phyloP scores from a whole-genome alignment of 2,113 vertebrate species.

The Cygnus buccinator region DNA sequence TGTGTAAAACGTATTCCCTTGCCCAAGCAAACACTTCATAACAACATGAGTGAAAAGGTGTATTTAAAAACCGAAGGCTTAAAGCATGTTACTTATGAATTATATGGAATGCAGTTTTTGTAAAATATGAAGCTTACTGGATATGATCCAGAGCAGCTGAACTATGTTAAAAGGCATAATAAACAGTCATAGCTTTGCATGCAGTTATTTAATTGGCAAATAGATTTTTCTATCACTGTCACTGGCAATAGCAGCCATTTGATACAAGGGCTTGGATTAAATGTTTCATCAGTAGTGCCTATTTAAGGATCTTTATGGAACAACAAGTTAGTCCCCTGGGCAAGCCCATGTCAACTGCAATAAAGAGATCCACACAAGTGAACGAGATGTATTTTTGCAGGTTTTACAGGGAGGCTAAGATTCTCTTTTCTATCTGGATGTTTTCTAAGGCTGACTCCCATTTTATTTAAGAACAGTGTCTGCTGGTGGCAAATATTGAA shows the following conservation, averaged over 20 bases:
- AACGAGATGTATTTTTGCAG: slow-evolving; percentile 62
- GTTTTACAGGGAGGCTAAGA: slow-evolving; percentile 41
- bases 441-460: slow-evolving; percentile 40
- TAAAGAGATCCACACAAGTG: slow-evolving; percentile 72
- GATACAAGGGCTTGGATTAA: slow-evolving; percentile 73
- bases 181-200: slow-evolving; percentile 61
- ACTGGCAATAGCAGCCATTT: slow-evolving; percentile 69
- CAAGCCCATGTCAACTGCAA: slow-evolving; percentile 74
- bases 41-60: slow-evolving; percentile 36
- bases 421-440: background rate
- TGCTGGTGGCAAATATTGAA: slow-evolving; percentile 32
- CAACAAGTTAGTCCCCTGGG: slow-evolving; percentile 76
- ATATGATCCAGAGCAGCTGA: slow-evolving; percentile 66
- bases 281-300: slow-evolving; percentile 77
- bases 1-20: slow-evolving; percentile 32
- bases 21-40: slow-evolving; percentile 57
- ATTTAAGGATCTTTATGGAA: slow-evolving; percentile 79
- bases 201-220: slow-evolving; percentile 77
- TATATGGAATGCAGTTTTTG: slow-evolving; percentile 31
- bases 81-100: slow-evolving; percentile 47
- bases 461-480: slow-evolving; percentile 38
- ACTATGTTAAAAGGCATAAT: slow-evolving; percentile 66
- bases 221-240: slow-evolving; percentile 76
- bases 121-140: slow-evolving; percentile 63
- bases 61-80: slow-evolving; percentile 45